Conservation (phyloP, 2,888 invertebrate genomes). For the Serripes groenlandicus region DNA sequence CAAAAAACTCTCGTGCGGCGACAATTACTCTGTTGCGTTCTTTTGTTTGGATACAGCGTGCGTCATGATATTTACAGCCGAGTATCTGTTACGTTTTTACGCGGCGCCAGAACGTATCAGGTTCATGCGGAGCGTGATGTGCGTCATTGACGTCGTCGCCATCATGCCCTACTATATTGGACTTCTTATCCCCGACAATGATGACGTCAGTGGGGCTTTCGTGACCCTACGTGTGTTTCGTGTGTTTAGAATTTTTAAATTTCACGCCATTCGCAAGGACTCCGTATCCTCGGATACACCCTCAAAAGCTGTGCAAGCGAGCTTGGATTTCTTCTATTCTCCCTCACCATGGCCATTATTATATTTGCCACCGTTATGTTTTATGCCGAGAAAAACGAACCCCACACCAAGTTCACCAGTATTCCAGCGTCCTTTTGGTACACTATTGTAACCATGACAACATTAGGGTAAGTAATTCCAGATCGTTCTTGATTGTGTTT, state of each 20-base stretch:
- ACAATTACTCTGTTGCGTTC: slow-evolving; percentile 96
- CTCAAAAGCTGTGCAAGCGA: slow-evolving; percentile 99
- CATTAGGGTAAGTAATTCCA: slow-evolving; percentile 94
- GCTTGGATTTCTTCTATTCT: slow-evolving; percentile 99
- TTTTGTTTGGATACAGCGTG: slow-evolving; percentile 99
- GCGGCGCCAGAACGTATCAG: slow-evolving; percentile 99
- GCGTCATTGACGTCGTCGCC: slow-evolving; percentile 99
- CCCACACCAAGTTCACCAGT: slow-evolving; percentile 98
- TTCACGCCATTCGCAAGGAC: slow-evolving; percentile 99
- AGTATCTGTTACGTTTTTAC: slow-evolving; percentile 96
- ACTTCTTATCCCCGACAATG: slow-evolving; percentile 98
- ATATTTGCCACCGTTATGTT: slow-evolving; percentile 99
- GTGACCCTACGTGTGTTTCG: slow-evolving; percentile 99
- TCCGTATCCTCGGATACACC: slow-evolving; percentile 99
- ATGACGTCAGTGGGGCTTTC: slow-evolving; percentile 99
- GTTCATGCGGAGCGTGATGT: slow-evolving; percentile 99
- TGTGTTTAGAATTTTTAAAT: slow-evolving; percentile 99
- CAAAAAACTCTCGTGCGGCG: slow-evolving; percentile 93
- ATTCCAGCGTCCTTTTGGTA: slow-evolving; percentile 99
- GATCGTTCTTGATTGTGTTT: slow-evolving; percentile 27
- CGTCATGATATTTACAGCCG: slow-evolving; percentile 99
- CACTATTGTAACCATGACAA: slow-evolving; percentile 99
- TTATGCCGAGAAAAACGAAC: slow-evolving; percentile 99
- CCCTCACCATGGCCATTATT: slow-evolving; percentile 99
- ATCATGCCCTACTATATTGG: slow-evolving; percentile 99